phyloP scores from a whole-genome alignment of 1,140 invertebrate genomes.

The Saccostrea cuccullata region DNA sequence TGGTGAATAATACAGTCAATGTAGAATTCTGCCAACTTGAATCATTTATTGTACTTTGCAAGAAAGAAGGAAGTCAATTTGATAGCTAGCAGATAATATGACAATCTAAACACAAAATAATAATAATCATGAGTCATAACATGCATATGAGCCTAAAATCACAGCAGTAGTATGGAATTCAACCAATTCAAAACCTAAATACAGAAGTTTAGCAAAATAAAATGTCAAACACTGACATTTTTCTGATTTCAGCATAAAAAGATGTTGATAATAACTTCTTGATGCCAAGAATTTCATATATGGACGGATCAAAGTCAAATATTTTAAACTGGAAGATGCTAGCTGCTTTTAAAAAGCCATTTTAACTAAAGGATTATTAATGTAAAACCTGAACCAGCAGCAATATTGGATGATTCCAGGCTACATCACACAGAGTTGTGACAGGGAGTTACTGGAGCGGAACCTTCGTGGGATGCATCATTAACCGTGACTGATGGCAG shows the following conservation, averaged over 20 bases:
- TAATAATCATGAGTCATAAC: not conserved
- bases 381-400: too few species aligned
- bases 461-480: not conserved
- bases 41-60: not conserved
- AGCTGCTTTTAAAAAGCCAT: too few species aligned
- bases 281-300: not conserved
- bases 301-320: not conserved
- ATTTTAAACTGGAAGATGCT: too few species aligned
- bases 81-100: not conserved
- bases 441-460: not conserved
- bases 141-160: not conserved
- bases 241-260: too few species aligned
- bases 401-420: too few species aligned
- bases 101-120: not conserved
- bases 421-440: not conserved
- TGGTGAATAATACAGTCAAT: too few species aligned
- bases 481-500: not conserved
- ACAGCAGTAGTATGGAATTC: not conserved
- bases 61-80: not conserved
- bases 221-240: not conserved
- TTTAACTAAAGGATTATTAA: too few species aligned
- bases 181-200: not conserved
- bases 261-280: not conserved
- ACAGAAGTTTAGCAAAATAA: not conserved
- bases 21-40: too few species aligned